Evolutionary conservation across 37 sponge, comb jelly and placozoan genomes (phyloP).

Genomic region (Aphrocallistes beatrix): DNA sequence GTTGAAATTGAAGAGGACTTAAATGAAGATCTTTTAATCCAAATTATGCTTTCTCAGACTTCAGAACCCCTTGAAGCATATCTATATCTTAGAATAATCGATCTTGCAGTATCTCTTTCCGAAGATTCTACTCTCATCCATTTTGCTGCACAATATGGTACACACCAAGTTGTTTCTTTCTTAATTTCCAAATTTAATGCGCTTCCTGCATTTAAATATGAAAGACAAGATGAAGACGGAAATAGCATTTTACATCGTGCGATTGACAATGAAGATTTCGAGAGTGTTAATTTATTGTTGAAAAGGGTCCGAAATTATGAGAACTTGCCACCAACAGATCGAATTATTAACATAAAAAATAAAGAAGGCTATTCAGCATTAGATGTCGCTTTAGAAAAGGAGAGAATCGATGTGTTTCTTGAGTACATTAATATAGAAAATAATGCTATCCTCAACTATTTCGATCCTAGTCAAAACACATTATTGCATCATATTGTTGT

Average conservation of each 20-base stretch:
- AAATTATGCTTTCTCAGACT: background rate
- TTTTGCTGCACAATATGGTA: constrained; percentile 2
- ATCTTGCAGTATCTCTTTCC: background rate
- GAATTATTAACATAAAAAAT: background rate
- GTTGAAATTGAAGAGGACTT: background rate
- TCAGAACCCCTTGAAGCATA: background rate
- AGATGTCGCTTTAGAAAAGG: background rate
- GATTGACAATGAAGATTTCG: background rate
- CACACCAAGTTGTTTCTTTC: background rate
- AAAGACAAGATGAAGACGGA: background rate
- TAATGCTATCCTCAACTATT: background rate
- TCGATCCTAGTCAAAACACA: background rate
- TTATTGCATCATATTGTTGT: background rate
- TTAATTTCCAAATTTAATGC: background rate
- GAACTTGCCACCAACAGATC: too few species aligned
- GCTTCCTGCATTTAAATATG: background rate
- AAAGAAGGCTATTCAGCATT: background rate
- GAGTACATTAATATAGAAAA: background rate
- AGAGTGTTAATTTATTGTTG: background rate
- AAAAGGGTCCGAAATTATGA: background rate
- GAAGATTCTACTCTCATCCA: background rate
- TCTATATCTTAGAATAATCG: background rate
- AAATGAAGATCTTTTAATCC: background rate
- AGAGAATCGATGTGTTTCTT: background rate
- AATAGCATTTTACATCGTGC: background rate